Percentiles rank a stretch among this genome's conserved stretches.
These are phyloP conservation scores for Trissonchulus latispiculum DNA, from an alignment of 2,888 invertebrate species.

Conservation along the genomic window DNA sequence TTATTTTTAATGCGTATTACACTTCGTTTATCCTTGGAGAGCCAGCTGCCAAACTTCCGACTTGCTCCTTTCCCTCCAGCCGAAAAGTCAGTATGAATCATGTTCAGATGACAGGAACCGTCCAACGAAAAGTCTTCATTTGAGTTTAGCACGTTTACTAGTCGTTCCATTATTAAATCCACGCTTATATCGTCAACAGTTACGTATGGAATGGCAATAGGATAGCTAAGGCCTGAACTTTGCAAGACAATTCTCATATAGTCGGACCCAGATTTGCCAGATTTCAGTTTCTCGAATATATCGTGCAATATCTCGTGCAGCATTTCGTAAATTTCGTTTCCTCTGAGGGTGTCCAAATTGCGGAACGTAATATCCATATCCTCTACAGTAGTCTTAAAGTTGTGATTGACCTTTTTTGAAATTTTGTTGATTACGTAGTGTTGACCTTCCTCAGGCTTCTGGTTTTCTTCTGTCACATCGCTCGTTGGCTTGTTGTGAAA, in stretches of 20 bases:
- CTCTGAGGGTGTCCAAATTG: background rate
- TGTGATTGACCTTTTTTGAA: no score
- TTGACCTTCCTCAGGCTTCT: no score
- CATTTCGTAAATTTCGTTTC: background rate
- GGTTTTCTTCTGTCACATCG: no score
- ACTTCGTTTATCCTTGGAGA: no score
- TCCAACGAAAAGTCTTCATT: background rate
- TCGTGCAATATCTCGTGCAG: background rate
- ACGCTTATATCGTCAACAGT: background rate
- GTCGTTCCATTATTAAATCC: background rate
- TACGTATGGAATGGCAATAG: background rate
- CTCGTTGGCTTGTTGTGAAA: no score
- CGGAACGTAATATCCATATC: background rate
- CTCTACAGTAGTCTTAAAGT: background rate
- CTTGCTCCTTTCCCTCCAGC: no score
- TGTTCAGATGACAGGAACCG: background rate
- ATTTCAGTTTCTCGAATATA: background rate
- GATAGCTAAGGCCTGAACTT: background rate
- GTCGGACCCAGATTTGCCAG: background rate
- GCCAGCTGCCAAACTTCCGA: no score
- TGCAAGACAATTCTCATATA: background rate
- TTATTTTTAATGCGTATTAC: background rate
- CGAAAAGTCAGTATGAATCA: background rate
- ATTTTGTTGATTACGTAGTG: no score
- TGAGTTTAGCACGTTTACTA: background rate